Base-by-base conservation (phyloP, 2,888 invertebrate species). In the Clusia tigrina region DNA sequence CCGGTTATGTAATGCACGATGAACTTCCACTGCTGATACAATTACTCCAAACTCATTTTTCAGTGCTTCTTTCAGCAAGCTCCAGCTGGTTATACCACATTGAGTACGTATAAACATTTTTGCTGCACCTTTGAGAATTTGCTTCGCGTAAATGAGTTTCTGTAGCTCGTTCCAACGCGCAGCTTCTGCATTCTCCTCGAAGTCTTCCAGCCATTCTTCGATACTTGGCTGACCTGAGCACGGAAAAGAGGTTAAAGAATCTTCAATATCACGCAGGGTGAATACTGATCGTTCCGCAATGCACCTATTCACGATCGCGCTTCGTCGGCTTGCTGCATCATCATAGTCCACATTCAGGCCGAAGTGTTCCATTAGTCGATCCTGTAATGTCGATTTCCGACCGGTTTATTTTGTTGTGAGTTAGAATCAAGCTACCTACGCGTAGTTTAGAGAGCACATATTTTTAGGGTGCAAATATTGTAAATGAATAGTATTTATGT, bases 251-350 rank as follows among this genome's bases (percentile, higher is more conserved):
- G 60, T 46, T 22, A 59, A 9, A 5, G 54, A 42, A 48, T 58
- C 54, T 1, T 63, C 38, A 17, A 62, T 54, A 22, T 58, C 62
- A 9, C 58, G 48, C 18, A 63, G 42, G 2, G 59, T 63, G 23
- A 60, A 59, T 6, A 15, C 17, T 3, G 59, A 56, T 12, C 59
- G 55, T 6, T 59, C 59, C 1, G 24, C 25, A 3, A 15, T 18
- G 6, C 10, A 6, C 6, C n/a, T 10, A 17, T 32, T 32, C 12
- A 12, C 32, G n/a, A 20, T 15, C 15, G 20, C 5, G 6, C 3
- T 15, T 20, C 48, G 20, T 3, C 9, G 20, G 20, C 20, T 48
- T 5, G 22, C 22, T 20, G 46, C 57, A 2, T 57, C 57, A n/a
- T 57, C 46, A 24, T 46, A 57, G 2, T 23, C 25, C 10, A 32